phyloP scores from a whole-genome alignment of 2,797 vertebrate species.

The Scomberomorus guttatus region DNA sequence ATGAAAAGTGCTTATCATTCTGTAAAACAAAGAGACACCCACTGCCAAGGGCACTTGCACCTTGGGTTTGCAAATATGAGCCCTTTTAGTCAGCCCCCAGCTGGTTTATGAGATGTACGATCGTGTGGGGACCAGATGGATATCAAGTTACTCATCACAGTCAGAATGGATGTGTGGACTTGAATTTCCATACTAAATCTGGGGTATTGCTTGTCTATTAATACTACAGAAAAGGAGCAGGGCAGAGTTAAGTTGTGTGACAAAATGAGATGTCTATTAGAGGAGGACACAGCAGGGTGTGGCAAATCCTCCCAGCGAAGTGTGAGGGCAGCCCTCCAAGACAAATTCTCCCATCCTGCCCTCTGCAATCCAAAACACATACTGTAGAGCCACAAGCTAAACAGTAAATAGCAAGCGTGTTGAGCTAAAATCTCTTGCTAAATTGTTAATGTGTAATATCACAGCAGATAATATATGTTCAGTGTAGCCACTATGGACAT shows the following conservation, averaged over 20 bases:
- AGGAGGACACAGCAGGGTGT: slow-evolving; percentile 43
- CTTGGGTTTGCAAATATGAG: slow-evolving; percentile 46
- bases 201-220: slow-evolving; percentile 70
- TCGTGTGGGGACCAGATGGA: slow-evolving; percentile 44
- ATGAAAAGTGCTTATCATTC: slow-evolving; percentile 1
- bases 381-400: slow-evolving; percentile 7
- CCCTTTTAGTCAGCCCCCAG: slow-evolving; percentile 35
- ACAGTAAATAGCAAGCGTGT: neutral
- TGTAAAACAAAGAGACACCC: neutral
- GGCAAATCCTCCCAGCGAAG: slow-evolving; percentile 46
- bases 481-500: neutral
- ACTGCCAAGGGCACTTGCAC: slow-evolving; percentile 22
- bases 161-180: slow-evolving; percentile 54
- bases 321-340: slow-evolving; percentile 30
- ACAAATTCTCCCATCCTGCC: slow-evolving; percentile 35
- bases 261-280: slow-evolving; percentile 69
- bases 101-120: slow-evolving; percentile 43
- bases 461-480: slow-evolving; percentile 3
- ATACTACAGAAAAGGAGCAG: slow-evolving; percentile 62
- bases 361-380: slow-evolving; percentile 24
- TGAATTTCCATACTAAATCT: slow-evolving; percentile 65
- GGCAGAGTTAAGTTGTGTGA: slow-evolving; percentile 58
- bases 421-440: neutral
- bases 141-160: slow-evolving; percentile 60
- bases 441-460: slow-evolving; percentile 11